phyloP scores from a whole-genome alignment of 2,797 vertebrate genomes.

The Momotus momota region DNA sequence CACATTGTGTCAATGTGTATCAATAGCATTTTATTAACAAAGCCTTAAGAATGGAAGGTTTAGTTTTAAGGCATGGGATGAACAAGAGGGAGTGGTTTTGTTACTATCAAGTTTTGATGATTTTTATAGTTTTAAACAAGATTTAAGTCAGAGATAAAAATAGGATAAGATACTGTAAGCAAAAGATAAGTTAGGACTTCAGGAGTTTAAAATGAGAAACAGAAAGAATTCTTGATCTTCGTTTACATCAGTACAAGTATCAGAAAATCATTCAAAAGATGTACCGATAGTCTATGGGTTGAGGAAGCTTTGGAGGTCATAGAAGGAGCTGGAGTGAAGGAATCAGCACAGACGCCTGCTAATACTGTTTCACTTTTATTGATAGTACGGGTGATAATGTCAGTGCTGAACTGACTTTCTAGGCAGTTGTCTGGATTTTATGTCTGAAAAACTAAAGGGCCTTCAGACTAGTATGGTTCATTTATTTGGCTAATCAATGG shows the following conservation, averaged over 20 bases:
- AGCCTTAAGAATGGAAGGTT: neutral
- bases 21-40: neutral
- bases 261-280: neutral
- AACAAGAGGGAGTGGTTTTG: neutral
- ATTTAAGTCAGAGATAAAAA: neutral
- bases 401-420: neutral
- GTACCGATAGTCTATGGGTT: neutral
- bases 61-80: neutral
- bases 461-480: neutral
- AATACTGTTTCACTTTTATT: neutral
- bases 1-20: neutral
- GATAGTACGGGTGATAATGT: neutral
- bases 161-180: neutral
- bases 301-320: neutral
- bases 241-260: neutral
- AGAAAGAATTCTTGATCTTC: neutral
- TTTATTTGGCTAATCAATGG: slow-evolving; percentile 4
- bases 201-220: neutral
- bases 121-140: neutral
- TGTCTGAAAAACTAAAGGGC: neutral
- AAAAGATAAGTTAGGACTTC: neutral
- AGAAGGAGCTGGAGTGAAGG: neutral
- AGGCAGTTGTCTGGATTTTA: neutral
- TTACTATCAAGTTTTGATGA: neutral
- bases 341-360: neutral